Conservation (phyloP, 2,113 vertebrate genomes). For the Alectura lathami region DNA sequence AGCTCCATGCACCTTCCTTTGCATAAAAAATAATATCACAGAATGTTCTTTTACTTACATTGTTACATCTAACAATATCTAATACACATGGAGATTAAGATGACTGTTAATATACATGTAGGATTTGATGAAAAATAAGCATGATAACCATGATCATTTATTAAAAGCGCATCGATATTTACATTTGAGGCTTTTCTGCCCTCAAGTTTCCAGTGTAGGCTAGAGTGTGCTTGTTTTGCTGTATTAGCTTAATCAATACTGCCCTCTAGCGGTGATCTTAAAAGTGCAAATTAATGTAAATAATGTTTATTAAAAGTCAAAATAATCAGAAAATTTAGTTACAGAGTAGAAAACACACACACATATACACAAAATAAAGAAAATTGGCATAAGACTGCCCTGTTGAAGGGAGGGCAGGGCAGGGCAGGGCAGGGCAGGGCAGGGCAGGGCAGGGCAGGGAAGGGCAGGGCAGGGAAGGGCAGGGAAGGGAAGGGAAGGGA, state of each 20-base stretch:
- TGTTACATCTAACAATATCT: neutral
- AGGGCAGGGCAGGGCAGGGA: neutral
- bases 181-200: neutral
- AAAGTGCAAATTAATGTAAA: conserved; percentile 32
- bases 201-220: neutral
- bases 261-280: conserved; percentile 68
- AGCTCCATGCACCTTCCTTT: neutral
- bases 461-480: neutral
- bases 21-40: neutral
- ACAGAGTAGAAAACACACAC: neutral
- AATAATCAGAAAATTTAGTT: conserved; percentile 16
- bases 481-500: too few relatives aligned
- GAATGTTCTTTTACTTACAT: neutral
- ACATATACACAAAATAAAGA: neutral
- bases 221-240: neutral
- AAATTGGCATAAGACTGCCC: neutral
- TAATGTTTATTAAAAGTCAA: neutral
- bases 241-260: conserved; percentile 35
- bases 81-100: neutral
- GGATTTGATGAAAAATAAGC: neutral
- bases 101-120: neutral
- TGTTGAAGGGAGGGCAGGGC: neutral
- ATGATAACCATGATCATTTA: neutral
- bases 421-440: neutral
- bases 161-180: neutral